Percentiles rank a stretch among this genome's conserved stretches.
phyloP scores from a whole-genome alignment of 1,140 invertebrate genomes.

The Ruditapes philippinarum region DNA sequence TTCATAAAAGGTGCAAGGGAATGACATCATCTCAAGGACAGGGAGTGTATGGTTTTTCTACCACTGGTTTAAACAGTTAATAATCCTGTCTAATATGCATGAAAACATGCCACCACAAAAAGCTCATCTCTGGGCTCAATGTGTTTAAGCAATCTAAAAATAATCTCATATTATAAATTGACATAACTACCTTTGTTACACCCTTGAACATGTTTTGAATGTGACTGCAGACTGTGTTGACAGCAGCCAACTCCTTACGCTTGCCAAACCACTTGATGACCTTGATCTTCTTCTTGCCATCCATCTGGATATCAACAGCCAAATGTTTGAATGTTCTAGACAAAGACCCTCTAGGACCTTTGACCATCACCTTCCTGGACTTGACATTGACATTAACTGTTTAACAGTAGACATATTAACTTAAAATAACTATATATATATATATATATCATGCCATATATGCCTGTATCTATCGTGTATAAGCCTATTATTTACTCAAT shows the following conservation, averaged over 20 bases:
- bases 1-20: too few species aligned
- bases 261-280: slow-evolving; percentile 99
- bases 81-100: too few species aligned
- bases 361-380: slow-evolving; percentile 96
- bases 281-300: slow-evolving; percentile 87
- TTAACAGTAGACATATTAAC: slow-evolving; percentile 50
- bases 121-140: too few species aligned
- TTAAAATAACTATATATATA: neutral
- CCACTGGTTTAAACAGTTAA: too few species aligned
- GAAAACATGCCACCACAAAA: too few species aligned
- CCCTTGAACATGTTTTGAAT: slow-evolving; percentile 99
- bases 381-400: slow-evolving; percentile 94
- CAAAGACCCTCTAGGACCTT: slow-evolving; percentile 96
- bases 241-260: slow-evolving; percentile 98
- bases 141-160: too few species aligned
- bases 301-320: slow-evolving; percentile 94
- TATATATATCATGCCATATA: too few species aligned
- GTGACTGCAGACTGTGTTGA: slow-evolving; percentile 99
- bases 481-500: too few species aligned
- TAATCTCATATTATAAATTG: too few species aligned
- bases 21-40: too few species aligned
- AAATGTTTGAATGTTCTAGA: slow-evolving; percentile 98
- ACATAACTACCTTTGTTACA: slow-evolving; percentile 92
- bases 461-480: too few species aligned
- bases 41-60: too few species aligned